Evolutionary conservation across 2,797 vertebrate species (phyloP).

Genomic region (Chromis chromis): DNA sequence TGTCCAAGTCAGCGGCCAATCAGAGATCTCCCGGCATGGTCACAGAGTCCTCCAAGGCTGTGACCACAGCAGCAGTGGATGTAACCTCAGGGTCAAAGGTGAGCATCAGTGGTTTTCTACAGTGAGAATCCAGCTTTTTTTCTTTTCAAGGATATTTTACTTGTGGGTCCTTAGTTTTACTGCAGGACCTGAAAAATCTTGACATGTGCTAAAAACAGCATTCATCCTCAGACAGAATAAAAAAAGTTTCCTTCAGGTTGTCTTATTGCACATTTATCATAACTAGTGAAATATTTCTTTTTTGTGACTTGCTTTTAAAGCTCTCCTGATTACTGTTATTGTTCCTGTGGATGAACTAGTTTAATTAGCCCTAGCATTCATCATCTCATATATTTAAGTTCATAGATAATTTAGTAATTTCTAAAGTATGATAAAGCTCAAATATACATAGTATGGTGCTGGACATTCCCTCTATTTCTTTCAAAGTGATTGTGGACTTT

Average conservation of each 20-base stretch:
- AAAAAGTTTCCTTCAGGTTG: background rate
- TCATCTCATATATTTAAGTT: conserved; percentile 53
- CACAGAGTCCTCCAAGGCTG: conserved; percentile 89
- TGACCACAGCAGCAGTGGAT: conserved; percentile 89
- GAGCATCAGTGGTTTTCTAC: conserved; percentile 55
- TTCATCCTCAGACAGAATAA: background rate
- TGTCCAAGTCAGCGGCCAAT: conserved; percentile 90
- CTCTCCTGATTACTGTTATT: conserved; percentile 16
- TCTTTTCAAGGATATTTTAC: background rate
- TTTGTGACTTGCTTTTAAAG: background rate
- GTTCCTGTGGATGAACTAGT: conserved; percentile 49
- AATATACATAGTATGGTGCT: conserved; percentile 44
- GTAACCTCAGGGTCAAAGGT: conserved; percentile 90
- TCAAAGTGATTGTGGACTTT: conserved; percentile 12
- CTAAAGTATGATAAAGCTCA: conserved; percentile 33
- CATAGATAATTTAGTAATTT: conserved; percentile 48
- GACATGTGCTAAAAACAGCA: background rate
- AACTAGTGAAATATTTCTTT: conserved; percentile 2
- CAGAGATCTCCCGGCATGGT: conserved; percentile 95
- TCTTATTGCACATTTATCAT: background rate
- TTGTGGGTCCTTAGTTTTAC: conserved; percentile 3
- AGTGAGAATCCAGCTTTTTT: background rate
- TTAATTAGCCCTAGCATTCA: conserved; percentile 49
- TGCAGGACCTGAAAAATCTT: background rate
- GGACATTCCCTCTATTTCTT: conserved; percentile 12